A percentile compares a stretch with the other conserved stretches of the same genome.
Conservation (phyloP, 2,797 vertebrate genomes). For the Vireo griseus region DNA sequence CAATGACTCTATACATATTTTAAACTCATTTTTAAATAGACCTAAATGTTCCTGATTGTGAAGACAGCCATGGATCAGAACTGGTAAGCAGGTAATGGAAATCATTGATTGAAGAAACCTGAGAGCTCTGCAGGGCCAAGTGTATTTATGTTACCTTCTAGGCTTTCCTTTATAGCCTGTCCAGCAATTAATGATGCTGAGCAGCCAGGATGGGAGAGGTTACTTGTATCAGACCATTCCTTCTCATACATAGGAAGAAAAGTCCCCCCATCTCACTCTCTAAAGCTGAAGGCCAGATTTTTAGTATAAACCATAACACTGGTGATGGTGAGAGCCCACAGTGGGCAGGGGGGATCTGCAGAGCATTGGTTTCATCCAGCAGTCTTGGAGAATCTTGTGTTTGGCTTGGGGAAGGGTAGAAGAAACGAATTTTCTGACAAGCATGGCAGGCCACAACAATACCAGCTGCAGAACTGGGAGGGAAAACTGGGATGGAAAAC, state of each 20-base stretch:
- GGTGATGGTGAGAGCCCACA: not conserved
- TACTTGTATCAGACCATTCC: not conserved
- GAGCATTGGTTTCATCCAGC: not conserved
- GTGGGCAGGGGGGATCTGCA: not conserved
- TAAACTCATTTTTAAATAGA: not conserved
- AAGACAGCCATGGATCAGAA: not conserved
- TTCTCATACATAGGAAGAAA: not conserved
- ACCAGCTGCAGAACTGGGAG: not conserved
- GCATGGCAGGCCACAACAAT: not conserved
- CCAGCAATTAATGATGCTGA: not conserved
- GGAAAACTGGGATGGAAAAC: not conserved
- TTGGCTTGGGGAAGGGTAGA: not conserved
- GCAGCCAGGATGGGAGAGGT: not conserved
- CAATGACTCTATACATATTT: not conserved
- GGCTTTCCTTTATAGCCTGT: not conserved
- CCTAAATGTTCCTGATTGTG: not conserved
- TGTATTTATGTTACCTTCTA: not conserved
- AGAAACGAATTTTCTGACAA: not conserved
- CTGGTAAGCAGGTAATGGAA: not conserved
- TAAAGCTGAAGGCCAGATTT: not conserved
- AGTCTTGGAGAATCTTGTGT: not conserved
- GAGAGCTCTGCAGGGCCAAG: not conserved
- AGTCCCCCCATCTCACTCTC: fast-evolving
- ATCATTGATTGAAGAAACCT: not conserved
- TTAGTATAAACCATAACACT: not conserved